Evolutionary conservation across 2,888 invertebrate genomes (phyloP).

Genomic region (Machimus rusticus): DNA sequence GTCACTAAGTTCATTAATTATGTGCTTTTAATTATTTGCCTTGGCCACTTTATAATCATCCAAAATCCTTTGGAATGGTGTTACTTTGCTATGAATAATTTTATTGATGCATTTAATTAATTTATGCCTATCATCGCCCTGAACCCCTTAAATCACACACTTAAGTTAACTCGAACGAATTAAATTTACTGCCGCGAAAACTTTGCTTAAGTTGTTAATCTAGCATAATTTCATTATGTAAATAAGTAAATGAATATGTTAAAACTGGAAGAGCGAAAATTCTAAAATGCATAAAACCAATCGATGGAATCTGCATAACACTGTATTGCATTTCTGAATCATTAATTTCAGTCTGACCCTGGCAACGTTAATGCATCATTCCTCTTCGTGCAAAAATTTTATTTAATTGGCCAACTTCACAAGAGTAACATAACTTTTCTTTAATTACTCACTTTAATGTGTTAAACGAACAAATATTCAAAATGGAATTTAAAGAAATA

Average conservation of each 20-base stretch:
- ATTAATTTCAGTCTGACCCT: neutral
- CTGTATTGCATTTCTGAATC: neutral
- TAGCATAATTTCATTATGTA: neutral
- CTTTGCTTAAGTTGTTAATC: neutral
- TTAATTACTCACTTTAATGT: neutral
- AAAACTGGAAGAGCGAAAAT: neutral
- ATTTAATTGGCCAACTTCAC: neutral
- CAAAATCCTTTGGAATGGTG: neutral
- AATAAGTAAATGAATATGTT: neutral
- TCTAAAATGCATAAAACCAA: neutral
- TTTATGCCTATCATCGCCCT: neutral
- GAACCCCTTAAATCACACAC: neutral
- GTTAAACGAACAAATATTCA: neutral
- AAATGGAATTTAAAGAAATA: neutral
- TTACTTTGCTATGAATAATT: neutral
- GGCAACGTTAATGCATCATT: neutral
- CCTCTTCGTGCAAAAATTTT: neutral
- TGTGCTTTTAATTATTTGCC: neutral
- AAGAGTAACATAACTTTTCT: neutral
- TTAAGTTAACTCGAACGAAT: neutral
- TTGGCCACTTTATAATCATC: neutral
- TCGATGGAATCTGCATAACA: neutral
- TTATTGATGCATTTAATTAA: neutral
- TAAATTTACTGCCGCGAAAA: neutral
- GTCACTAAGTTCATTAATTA: neutral